Conservation (phyloP, 2,113 vertebrate species). For the Micronycteris hirsuta region DNA sequence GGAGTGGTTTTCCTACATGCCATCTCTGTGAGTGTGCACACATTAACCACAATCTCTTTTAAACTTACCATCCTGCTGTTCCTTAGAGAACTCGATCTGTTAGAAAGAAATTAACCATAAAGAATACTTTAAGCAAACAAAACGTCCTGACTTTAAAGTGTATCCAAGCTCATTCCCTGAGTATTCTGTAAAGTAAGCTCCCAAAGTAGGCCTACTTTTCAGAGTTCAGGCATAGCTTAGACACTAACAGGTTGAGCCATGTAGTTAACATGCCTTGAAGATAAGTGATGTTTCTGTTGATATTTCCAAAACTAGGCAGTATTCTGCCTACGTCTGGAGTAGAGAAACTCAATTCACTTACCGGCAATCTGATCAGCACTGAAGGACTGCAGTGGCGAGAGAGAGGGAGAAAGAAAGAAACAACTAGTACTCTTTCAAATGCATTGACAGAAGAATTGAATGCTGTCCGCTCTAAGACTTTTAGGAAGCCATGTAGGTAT, state of each 20-base stretch:
- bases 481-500: slow-evolving; percentile 5
- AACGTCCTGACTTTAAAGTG: slow-evolving; percentile 68
- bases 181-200: slow-evolving; percentile 75
- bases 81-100: slow-evolving; percentile 89
- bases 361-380: slow-evolving; percentile 86
- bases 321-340: slow-evolving; percentile 41
- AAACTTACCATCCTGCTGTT: slow-evolving; percentile 89
- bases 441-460: slow-evolving; percentile 81
- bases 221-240: slow-evolving; percentile 70
- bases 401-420: slow-evolving; percentile 73
- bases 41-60: slow-evolving; percentile 58
- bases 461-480: slow-evolving; percentile 25
- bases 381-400: slow-evolving; percentile 84
- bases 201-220: slow-evolving; percentile 60
- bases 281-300: slow-evolving; percentile 48
- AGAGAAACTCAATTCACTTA: slow-evolving; percentile 79
- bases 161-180: slow-evolving; percentile 78
- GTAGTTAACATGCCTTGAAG: slow-evolving; percentile 59
- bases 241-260: slow-evolving; percentile 57
- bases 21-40: slow-evolving; percentile 46
- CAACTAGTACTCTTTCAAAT: slow-evolving; percentile 81
- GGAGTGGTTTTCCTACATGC: slow-evolving; percentile 28
- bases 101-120: slow-evolving; percentile 84
- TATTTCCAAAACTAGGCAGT: slow-evolving; percentile 31
- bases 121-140: slow-evolving; percentile 80